Evolutionary conservation across 2,113 vertebrate species (phyloP).

Genomic region (Tautogolabrus adspersus): DNA sequence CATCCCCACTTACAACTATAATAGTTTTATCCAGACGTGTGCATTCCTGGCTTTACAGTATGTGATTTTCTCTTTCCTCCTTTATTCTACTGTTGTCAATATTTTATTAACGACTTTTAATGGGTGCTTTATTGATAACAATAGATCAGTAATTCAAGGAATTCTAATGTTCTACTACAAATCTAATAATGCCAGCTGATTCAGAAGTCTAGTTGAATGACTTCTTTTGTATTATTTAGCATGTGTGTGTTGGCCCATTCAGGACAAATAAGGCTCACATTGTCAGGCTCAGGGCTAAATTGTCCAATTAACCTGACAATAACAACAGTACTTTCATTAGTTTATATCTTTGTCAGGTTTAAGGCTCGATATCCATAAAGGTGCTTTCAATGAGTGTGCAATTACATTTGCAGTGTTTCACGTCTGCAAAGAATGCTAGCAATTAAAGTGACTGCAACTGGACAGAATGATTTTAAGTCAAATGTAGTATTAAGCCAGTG

Average conservation of each 20-base stretch:
- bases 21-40: neutral
- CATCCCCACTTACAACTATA: neutral
- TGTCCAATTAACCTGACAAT: neutral
- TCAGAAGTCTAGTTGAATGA: neutral
- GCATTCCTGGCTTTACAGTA: constrained; percentile 3
- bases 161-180: neutral
- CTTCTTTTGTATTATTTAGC: neutral
- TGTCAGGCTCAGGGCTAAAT: constrained; percentile 20
- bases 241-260: neutral
- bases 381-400: neutral
- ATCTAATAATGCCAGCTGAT: constrained; percentile 6
- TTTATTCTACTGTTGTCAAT: constrained; percentile 1
- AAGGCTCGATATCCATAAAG: neutral
- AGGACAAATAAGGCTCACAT: constrained; percentile 6
- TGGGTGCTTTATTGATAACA: constrained; percentile 16
- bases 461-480: neutral
- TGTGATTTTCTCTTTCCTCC: constrained; percentile 5
- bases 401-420: constrained; percentile 1
- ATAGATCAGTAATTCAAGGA: neutral
- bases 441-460: neutral
- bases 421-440: neutral
- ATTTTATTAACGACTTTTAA: constrained; percentile 12
- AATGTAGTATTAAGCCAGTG: constrained; percentile 5
- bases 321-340: neutral
- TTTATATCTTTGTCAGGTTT: neutral